Evolutionary conservation across 64 coral and sea anemone species (phyloP).

Genomic region (Pocillopora damicornis): DNA sequence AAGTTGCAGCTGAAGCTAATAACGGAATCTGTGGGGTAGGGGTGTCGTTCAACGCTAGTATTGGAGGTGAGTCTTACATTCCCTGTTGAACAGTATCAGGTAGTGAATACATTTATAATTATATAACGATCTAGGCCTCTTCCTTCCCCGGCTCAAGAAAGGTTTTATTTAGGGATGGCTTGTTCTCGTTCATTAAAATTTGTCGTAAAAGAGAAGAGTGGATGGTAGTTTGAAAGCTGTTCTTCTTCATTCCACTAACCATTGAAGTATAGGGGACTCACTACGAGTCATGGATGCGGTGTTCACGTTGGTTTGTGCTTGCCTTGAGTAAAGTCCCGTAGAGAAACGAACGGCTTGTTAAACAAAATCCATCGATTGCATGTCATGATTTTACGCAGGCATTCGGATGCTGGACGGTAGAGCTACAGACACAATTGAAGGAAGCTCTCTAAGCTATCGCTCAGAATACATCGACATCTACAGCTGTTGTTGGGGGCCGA

Average conservation of each 20-base stretch:
- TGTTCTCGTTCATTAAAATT: no score
- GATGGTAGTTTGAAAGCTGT: no score
- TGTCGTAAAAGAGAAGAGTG: no score
- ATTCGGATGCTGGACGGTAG: constrained; percentile 86
- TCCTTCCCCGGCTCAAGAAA: no score
- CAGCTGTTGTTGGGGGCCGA: constrained; percentile 87
- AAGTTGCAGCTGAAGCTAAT: constrained; percentile 76
- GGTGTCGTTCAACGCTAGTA: constrained; percentile 79
- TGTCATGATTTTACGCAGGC: constrained; percentile 10
- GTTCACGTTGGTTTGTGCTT: no score
- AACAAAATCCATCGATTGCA: not conserved
- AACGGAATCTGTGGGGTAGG: constrained; percentile 92
- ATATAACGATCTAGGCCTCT: no score
- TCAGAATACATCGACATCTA: constrained; percentile 92
- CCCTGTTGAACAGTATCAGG: not conserved
- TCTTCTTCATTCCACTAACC: no score
- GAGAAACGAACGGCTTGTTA: no score
- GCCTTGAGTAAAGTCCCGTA: not conserved
- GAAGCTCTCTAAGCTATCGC: constrained; percentile 73
- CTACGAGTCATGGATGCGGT: no score
- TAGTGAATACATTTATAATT: not conserved
- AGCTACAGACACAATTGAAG: constrained; percentile 75
- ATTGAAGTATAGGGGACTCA: no score
- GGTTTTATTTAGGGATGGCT: no score
- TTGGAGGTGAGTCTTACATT: constrained; percentile 62